Percentiles rank a stretch among this genome's conserved stretches.
These are phyloP conservation scores for Brachionus rubens DNA, from an alignment of 1,140 invertebrate genomes.

Conservation along the genomic window DNA sequence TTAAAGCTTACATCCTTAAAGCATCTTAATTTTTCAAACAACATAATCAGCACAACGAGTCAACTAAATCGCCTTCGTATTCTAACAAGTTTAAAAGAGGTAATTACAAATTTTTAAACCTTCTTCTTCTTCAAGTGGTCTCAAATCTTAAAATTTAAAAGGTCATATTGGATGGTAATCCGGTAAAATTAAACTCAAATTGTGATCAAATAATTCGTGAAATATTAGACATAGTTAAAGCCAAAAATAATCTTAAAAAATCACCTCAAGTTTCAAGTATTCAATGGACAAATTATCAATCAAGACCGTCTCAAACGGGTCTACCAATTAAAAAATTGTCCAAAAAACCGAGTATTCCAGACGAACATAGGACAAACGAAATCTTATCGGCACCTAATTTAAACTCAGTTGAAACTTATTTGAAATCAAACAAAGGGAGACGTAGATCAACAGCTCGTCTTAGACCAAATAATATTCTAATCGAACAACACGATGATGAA, in stretches of 20 bases:
- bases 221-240: neutral
- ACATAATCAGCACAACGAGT: neutral
- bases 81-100: conserved; percentile 23
- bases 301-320: too few species aligned
- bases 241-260: neutral
- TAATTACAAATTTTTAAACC: neutral
- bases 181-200: conserved; percentile 21
- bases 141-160: neutral
- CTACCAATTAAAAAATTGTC: conserved; percentile 8
- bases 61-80: neutral
- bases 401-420: too few species aligned
- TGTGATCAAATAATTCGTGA: neutral
- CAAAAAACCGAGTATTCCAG: neutral
- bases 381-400: neutral
- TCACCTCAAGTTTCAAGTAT: neutral
- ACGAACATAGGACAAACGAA: neutral
- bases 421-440: neutral
- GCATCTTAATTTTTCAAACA: neutral
- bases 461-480: conserved; percentile 17
- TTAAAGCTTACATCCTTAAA: neutral
- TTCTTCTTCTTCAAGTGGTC: neutral
- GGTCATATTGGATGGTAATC: neutral
- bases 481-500: neutral
- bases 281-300: conserved; percentile 11
- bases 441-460: neutral